phyloP scores from a whole-genome alignment of 1,140 invertebrate genomes.

The Atta cephalotes region DNA sequence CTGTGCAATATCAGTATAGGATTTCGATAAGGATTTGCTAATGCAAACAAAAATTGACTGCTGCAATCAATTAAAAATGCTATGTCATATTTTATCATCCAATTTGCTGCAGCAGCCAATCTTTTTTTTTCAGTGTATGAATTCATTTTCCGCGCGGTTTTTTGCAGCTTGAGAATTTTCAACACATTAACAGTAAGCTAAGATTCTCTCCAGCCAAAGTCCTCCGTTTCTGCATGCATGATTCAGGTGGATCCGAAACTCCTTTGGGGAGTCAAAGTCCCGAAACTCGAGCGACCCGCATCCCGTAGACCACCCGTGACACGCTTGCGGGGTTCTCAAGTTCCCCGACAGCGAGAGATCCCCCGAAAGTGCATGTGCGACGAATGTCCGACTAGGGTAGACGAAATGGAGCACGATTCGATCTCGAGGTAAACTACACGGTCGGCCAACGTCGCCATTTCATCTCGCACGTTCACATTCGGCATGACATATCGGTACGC shows the following conservation, averaged over 20 bases:
- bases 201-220: conserved; percentile 8
- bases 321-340: background rate
- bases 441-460: conserved; percentile 35
- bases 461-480: conserved; percentile 2
- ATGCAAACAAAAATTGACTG: too few relatives aligned
- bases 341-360: background rate
- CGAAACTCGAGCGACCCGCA: conserved; percentile 62
- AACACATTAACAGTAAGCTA: conserved; percentile 28
- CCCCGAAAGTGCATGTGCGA: conserved; percentile 41
- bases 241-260: conserved; percentile 71
- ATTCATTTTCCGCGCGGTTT: background rate
- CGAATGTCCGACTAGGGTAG: conserved; percentile 45
- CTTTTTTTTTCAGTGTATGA: too few relatives aligned
- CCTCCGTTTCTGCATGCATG: conserved; percentile 55
- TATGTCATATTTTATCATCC: too few relatives aligned
- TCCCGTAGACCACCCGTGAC: conserved; percentile 40
- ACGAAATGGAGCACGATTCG: conserved; percentile 45
- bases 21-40: too few relatives aligned
- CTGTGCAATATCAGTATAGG: too few relatives aligned
- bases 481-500: background rate
- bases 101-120: too few relatives aligned
- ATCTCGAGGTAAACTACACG: conserved; percentile 62
- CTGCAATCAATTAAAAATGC: too few relatives aligned
- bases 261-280: conserved; percentile 60
- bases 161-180: conserved; percentile 34